Base-by-base conservation (phyloP, 2,113 vertebrate species). In the Rhinichthys klamathensis region DNA sequence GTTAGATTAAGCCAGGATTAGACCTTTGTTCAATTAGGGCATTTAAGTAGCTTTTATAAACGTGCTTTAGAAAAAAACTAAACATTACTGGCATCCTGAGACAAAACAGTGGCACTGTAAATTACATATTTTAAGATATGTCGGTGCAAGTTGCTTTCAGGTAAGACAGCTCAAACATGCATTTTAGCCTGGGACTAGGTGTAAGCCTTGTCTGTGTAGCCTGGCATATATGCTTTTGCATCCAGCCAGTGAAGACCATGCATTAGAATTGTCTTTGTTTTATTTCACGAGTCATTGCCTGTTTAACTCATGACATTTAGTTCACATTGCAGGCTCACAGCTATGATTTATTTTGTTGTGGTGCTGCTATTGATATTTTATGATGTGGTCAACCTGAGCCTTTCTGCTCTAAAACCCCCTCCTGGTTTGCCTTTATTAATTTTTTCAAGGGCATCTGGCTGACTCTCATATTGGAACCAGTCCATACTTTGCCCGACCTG, bases 371-470 rank as follows among this genome's bases (percentile, higher is more conserved):
- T 27, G 61, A 23, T 84, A 32, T 74, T 70, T 44, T 46, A 25
- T 30, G 12, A 30, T 51, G 23, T 51, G 61, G 18, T 67, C 18
- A 30, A 32, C 11, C 60, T 61, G 70, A 35, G n/a, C 1, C 51
- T 61, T 15, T 58, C 63, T 54, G 18, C 82, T 79, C 1, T 54
- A 4, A 58, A 70, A 13, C 44, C 58, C 41, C 41, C 74, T 65
- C 21, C n/a, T 58, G 70, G 18, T 85, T 32, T 79, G 54, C 30
- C 80, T 74, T 83, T 44, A 51, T 82, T 85, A 25, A 83, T 83
- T 88, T 85, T 67, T 61, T 30, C 79, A 84, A 67, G 56, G 60
- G 73, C 80, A 86, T 77, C 87, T 86, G 84, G 44, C 73, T 79
- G 82, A 60, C 76, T 83, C 67, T 25, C 32, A 58, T 74, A 41